Percentiles rank a stretch among this genome's conserved stretches.
These are phyloP conservation scores for Apamea crenata DNA, from an alignment of 2,888 invertebrate genomes.

Conservation along the genomic window DNA sequence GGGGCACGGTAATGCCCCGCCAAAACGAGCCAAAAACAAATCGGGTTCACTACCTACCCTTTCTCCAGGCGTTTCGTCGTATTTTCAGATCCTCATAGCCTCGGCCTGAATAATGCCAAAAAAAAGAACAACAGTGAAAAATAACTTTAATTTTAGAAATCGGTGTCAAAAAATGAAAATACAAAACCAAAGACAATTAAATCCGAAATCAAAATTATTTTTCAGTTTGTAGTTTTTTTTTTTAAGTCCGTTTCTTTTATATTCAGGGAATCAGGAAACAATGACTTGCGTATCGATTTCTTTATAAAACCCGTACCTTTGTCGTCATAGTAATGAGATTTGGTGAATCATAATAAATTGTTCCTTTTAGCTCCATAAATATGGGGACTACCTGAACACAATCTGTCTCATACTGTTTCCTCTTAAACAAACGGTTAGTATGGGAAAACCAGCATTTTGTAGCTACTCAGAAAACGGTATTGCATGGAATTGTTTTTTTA, in stretches of 20 bases:
- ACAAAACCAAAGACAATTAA: too few relatives aligned
- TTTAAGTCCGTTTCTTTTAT: not conserved
- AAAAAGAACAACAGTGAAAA: too few relatives aligned
- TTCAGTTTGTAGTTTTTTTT: too few relatives aligned
- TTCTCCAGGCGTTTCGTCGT: too few relatives aligned
- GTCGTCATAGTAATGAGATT: slow-evolving; percentile 22
- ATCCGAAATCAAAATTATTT: too few relatives aligned
- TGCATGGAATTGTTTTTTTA: slow-evolving; percentile 40
- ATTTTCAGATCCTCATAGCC: too few relatives aligned
- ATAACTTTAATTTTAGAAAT: too few relatives aligned
- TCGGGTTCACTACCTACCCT: too few relatives aligned
- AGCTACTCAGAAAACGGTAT: slow-evolving; percentile 45
- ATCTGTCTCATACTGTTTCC: slow-evolving; percentile 49
- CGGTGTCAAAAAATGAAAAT: too few relatives aligned
- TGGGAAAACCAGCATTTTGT: slow-evolving; percentile 44
- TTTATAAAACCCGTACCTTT: not conserved
- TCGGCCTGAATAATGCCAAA: too few relatives aligned
- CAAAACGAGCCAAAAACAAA: too few relatives aligned
- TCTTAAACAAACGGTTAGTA: slow-evolving; percentile 26
- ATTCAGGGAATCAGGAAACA: slow-evolving; percentile 3
- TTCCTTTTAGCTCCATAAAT: slow-evolving; percentile 1
- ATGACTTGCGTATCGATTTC: slow-evolving; percentile 25
- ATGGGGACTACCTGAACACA: slow-evolving; percentile 55
- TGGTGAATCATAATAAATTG: slow-evolving; percentile 47
- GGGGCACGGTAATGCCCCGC: too few relatives aligned